Base-by-base conservation (phyloP, 2,113 vertebrate genomes). In the Lates calcarifer region DNA sequence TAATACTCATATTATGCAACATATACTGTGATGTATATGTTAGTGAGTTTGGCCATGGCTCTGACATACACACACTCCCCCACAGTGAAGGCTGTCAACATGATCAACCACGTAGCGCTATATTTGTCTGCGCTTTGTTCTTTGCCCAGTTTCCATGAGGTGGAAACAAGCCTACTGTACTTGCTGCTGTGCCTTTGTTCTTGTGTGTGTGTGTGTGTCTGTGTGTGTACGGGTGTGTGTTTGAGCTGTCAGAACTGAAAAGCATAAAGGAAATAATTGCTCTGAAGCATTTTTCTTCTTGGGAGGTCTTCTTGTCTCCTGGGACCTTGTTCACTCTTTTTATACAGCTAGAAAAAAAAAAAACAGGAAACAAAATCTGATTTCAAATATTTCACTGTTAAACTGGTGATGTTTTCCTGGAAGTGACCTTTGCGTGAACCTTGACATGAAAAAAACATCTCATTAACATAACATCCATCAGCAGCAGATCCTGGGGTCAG, bases 201-300 rank as follows among this genome's bases (percentile, higher is more conserved):
- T 14, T 33, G 43, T 31, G 31, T 49, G 49, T 66, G 37, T 76
- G 60, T 58, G 70, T 65, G 68, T 45, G 66, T 56, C 47, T 71
- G 68, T 68, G 49, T 65, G 60, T 31, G 33, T 66, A 29, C 26
- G 24, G 49, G 33, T 45, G 58, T 29, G 51, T 35, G 63, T 35
- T 55, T 57, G 49, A 79, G 65, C 79, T 89, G 79, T 93, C 91
- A 89, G 68, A 75, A 45, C 57, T 74, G 14, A 15, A 82, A 74
- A 75, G 28, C 29, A 77, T 70, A 49, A 85, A 82, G 71, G 67
- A 72, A 85, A 53, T 85, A 83, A 91, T 85, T 90, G 76, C 77
- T 70, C 57, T 53, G 61, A 49, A 73, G 35, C 20, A 1, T 67
- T 62, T 77, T 47, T 24, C 22, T 73, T 57, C 45, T 55, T 57